A percentile compares a stretch with the other conserved stretches of the same genome.
Evolutionary conservation across 2,113 vertebrate genomes (phyloP).

Genomic region (Cebus imitator): DNA sequence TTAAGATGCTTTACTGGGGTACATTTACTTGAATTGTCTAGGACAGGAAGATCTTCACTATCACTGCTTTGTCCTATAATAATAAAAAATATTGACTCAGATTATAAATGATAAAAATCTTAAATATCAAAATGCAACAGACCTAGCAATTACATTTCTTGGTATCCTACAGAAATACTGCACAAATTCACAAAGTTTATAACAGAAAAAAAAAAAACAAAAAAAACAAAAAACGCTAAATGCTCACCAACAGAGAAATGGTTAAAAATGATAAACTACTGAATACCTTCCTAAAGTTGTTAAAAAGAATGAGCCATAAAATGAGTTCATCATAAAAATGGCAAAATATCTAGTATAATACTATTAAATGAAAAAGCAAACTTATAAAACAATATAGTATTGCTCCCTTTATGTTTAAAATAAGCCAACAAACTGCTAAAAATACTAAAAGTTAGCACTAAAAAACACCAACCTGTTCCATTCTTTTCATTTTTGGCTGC

Average conservation of each 20-base stretch:
- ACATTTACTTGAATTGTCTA: conserved; percentile 90
- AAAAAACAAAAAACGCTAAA: neutral
- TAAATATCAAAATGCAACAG: neutral
- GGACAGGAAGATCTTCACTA: conserved; percentile 92
- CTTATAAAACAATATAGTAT: neutral
- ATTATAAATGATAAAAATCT: conserved; percentile 13
- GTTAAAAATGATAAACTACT: neutral
- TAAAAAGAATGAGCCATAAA: conserved; percentile 32
- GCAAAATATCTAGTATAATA: neutral
- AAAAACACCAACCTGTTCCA: conserved; percentile 89
- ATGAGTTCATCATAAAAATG: neutral
- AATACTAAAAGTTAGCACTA: neutral
- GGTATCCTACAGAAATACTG: neutral
- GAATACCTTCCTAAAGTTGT: neutral
- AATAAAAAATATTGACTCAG: neutral
- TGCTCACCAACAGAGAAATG: neutral
- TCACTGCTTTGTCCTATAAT: conserved; percentile 95
- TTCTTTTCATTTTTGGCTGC: conserved; percentile 93
- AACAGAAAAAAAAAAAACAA: neutral
- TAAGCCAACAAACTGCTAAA: neutral
- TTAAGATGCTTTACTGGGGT: conserved; percentile 89
- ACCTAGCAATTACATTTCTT: neutral
- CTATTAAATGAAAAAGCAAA: conserved; percentile 11
- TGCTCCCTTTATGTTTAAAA: neutral
- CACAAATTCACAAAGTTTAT: neutral